Base-by-base conservation (phyloP, 2,113 vertebrate genomes). In the Callipepla californica region DNA sequence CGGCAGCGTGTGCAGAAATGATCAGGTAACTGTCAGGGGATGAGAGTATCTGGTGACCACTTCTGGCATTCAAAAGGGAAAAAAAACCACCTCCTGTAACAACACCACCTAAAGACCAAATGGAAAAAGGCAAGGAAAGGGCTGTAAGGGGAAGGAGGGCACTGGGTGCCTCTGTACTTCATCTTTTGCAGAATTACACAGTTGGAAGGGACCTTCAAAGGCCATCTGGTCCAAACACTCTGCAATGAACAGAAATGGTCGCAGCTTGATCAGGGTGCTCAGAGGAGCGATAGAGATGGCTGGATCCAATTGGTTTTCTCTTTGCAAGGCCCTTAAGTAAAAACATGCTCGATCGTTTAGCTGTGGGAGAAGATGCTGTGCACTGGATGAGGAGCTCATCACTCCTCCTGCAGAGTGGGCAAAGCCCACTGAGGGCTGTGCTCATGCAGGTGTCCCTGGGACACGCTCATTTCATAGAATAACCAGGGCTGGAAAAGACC, bases 341-440 rank as follows among this genome's bases (percentile, higher is more conserved):
- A 38, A 57, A 22, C 7, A 42, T 0, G 0, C 6, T 79, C 1
- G 0, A 1, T 11, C 25, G 10, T 55, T 51, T 7, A 34, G 44
- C 17, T 3, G 3, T 44, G 26, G 38, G 3, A 59, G 34, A 65
- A 74, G 13, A 42, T 51, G 7, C 2, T 0, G 0, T 26, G 19
- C n/a, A 2, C 42, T 26, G 19, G 13, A n/a, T 53, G 11, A 38
- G 10, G 30, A 82, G 70, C 34, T 11, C 36, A 55, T 3, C 1
- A 0, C 22, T 84, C 9, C 7, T 80, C 9, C 47, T 34, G 0
- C 9, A 20, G 7, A 3, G 51, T 28, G 7, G 30, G 32, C 32
- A 84, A 77, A 89, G 22, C n/a, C 9, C 50, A 59, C 7, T 0
- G 0, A 53, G 23, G n/a, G 40, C 18, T 21, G 23, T 26, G 9